Base-by-base conservation (phyloP, 2,113 vertebrate species). In the Odocoileus virginianus region DNA sequence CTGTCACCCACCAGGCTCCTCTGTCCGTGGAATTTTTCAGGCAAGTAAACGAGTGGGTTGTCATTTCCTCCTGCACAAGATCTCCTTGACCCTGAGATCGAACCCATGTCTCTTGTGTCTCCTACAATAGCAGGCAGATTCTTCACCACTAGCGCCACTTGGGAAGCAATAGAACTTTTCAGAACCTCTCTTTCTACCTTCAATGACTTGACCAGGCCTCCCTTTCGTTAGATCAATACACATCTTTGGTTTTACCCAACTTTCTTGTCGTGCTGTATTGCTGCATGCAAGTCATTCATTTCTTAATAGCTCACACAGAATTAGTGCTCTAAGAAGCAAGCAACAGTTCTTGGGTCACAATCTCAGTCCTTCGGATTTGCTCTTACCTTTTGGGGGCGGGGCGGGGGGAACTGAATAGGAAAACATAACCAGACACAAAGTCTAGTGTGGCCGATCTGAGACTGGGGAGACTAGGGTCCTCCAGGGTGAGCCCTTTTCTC, bases 1-100 rank as follows among this genome's bases (percentile, higher is more conserved):
- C 36, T 0, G 0, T 76, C 0, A 6, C 12, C 36, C 23, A 43
- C 36, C 12, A 43, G 71, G 71, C 71, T 76, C 36, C 12, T 76
- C 71, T 43, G 36, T 40, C 71, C 3, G 0, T 76, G 36, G 36
- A 76, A 25, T 43, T 76, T 76, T 27, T 43, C 36, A 76, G 71
- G 71, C 36, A 43, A 27, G 71, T 43, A 76, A 43, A 43, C 3
- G 71, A 43, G 12, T 76, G 23, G 23, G 67, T 23, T 40, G 19
- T 40, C 36, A 27, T 13, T 25, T 43, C 40, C 36, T 43, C 36
- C 71, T 27, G 21, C 3, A 0, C 1, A 2, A 27, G 71, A 43
- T 76, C 71, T 43, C 43, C 36, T 21, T 76, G 12, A 76, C 36
- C 3, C 5, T 43, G 36, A 43, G 71, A 76, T 4, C 0, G 7